Conservation (phyloP, 2,113 vertebrate species). For the Muntiacus muntjak region DNA sequence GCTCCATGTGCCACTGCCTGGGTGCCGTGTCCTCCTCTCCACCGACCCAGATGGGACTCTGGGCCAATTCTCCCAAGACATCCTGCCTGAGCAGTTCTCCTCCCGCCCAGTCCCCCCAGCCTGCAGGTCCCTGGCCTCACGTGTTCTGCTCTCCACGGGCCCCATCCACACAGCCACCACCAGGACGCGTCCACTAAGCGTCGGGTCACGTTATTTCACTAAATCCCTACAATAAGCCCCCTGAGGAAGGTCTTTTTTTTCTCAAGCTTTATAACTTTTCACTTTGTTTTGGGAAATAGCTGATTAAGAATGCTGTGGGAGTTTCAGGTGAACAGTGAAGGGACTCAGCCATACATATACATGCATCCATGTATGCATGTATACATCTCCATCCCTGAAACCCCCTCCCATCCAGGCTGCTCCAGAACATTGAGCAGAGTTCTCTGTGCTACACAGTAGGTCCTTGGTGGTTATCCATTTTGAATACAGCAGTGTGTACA, state of each 20-base stretch:
- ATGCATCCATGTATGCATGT: not conserved
- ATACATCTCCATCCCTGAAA: not conserved
- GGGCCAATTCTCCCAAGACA: not conserved
- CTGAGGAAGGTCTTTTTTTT: not conserved
- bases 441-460: not conserved
- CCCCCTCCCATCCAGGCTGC: not conserved
- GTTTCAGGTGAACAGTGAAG: not conserved
- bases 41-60: not conserved
- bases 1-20: not conserved
- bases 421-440: not conserved
- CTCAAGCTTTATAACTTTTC: not conserved
- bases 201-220: not conserved
- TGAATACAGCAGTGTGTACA: not conserved
- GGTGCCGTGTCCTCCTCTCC: not conserved
- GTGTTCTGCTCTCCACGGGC: not conserved
- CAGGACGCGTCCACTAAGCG: rapidly evolving
- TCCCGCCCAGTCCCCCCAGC: too few relatives aligned
- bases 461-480: not conserved
- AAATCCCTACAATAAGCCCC: not conserved
- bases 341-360: not conserved
- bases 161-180: not conserved
- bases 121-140: not conserved
- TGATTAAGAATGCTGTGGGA: not conserved
- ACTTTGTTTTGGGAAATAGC: not conserved
- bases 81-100: not conserved